phyloP scores from a whole-genome alignment of 2,113 vertebrate species.

The Leucoraja erinaceus region DNA sequence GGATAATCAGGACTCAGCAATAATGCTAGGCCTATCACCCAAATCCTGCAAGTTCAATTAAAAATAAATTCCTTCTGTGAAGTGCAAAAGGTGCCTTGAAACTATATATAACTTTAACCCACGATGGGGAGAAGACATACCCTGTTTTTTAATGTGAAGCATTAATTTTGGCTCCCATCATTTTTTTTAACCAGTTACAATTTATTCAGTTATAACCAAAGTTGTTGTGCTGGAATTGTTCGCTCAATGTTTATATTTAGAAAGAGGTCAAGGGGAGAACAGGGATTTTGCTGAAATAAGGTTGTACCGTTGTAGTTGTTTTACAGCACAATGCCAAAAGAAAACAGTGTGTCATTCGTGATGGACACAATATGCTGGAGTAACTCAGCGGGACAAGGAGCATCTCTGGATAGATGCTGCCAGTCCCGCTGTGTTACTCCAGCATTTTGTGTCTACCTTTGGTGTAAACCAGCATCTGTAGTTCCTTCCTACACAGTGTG shows the following conservation, averaged over 20 bases:
- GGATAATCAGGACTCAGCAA: no score
- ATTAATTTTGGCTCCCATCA: not conserved
- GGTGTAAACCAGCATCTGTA: no score
- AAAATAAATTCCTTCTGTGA: not conserved
- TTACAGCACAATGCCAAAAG: not conserved
- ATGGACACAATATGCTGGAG: no score
- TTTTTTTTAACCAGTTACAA: not conserved
- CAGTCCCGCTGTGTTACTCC: no score
- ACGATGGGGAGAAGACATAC: not conserved
- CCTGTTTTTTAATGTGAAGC: not conserved
- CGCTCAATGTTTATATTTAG: not conserved
- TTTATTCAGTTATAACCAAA: not conserved
- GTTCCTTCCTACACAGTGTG: no score
- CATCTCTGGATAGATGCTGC: no score
- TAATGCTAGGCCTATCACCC: no score
- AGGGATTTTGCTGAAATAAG: no score
- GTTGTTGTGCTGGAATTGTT: not conserved
- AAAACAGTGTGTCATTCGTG: not conserved
- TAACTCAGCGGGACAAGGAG: no score
- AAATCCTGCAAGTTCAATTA: no score
- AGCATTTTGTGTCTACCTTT: no score
- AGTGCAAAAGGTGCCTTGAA: not conserved
- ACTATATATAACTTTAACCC: not conserved
- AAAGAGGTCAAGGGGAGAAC: no score
- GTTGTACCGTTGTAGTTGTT: not conserved